Evolutionary conservation across 2,888 invertebrate species (phyloP).

Genomic region (Cryptus armator): DNA sequence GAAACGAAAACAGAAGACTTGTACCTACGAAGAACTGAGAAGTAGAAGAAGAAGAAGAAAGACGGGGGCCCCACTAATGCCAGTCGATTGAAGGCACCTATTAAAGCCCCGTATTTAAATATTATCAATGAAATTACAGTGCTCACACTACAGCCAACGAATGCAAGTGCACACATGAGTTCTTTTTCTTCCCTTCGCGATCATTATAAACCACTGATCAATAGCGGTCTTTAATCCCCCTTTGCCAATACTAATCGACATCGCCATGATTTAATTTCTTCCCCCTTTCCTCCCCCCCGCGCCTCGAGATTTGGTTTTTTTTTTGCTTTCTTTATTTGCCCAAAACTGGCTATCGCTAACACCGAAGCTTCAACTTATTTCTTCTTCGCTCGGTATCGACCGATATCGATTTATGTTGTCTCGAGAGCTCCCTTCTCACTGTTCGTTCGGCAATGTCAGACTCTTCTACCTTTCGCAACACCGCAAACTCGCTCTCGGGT

Average conservation of each 20-base stretch:
- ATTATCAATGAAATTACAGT: slow-evolving; percentile 83
- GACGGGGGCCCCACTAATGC: slow-evolving; percentile 62
- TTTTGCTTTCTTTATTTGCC: slow-evolving; percentile 34
- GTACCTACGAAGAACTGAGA: background rate
- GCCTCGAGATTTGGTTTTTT: slow-evolving; percentile 11
- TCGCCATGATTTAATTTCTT: slow-evolving; percentile 82
- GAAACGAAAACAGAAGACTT: background rate
- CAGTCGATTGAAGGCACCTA: slow-evolving; percentile 77
- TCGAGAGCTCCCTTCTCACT: background rate
- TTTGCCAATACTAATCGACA: slow-evolving; percentile 82
- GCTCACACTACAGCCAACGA: slow-evolving; percentile 69
- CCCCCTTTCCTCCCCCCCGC: slow-evolving; percentile 5
- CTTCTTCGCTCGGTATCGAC: background rate
- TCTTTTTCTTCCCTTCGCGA: slow-evolving; percentile 71
- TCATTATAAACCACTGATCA: slow-evolving; percentile 70
- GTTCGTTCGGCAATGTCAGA: background rate
- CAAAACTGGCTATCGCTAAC: background rate
- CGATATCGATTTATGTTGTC: slow-evolving; percentile 5
- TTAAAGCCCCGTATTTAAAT: slow-evolving; percentile 83
- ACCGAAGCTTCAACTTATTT: slow-evolving; percentile 4
- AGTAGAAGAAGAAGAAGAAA: slow-evolving; percentile 39
- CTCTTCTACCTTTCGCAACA: background rate
- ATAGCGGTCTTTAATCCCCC: slow-evolving; percentile 80
- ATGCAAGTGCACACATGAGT: slow-evolving; percentile 52
- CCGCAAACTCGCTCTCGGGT: background rate